phyloP scores from a whole-genome alignment of 2,113 vertebrate species.

The Pheucticus melanocephalus region DNA sequence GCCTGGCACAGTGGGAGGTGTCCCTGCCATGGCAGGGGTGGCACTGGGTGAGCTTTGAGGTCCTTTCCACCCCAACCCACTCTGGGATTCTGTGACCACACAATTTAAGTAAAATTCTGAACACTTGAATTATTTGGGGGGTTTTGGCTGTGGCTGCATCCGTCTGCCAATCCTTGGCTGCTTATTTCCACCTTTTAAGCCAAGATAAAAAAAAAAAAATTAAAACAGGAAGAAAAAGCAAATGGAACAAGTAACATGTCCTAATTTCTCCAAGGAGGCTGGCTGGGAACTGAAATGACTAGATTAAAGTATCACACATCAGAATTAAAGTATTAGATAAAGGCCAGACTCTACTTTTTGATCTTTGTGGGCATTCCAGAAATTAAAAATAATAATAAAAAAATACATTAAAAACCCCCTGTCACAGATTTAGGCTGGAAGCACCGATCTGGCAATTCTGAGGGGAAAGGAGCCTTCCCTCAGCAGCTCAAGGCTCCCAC shows the following conservation, averaged over 20 bases:
- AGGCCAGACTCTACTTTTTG: conserved; percentile 1
- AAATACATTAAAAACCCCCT: not conserved
- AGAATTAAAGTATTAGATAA: conserved; percentile 37
- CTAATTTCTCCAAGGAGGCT: conserved; percentile 37
- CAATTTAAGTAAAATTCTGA: not conserved
- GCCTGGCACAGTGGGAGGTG: not conserved
- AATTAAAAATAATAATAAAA: not conserved
- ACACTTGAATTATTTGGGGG: not conserved
- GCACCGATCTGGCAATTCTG: fast-evolving
- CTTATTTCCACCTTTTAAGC: not conserved
- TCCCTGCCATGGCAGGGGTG: not conserved
- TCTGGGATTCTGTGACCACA: not conserved
- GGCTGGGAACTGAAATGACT: not conserved
- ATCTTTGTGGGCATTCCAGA: not conserved
- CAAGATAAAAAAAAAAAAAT: not conserved
- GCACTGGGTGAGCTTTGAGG: fast-evolving
- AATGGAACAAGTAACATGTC: not conserved
- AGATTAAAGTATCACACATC: not conserved
- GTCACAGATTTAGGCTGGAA: not conserved
- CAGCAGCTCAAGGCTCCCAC: not conserved
- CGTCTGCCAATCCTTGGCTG: not conserved
- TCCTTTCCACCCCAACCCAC: not conserved
- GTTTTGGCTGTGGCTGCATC: not conserved
- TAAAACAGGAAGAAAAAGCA: not conserved
- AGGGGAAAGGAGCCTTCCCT: not conserved